A percentile compares a stretch with the other conserved stretches of the same genome.
Conservation (phyloP, 2,797 vertebrate species). For the Sebastolobus alascanus region DNA sequence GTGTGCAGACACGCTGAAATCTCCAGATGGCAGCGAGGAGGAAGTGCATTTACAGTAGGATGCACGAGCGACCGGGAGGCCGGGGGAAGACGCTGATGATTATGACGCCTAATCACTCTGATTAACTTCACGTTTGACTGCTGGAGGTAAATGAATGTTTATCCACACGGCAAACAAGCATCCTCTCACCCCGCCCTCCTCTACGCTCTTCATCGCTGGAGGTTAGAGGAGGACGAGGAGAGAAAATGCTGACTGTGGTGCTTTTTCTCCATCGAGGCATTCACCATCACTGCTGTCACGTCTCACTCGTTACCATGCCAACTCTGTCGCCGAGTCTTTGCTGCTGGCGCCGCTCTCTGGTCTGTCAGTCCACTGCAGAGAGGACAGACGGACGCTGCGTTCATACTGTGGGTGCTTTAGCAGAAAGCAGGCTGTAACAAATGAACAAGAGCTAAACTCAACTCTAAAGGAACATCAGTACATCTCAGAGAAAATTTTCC, state of each 20-base stretch:
- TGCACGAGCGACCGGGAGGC: constrained; percentile 41
- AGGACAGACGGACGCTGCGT: neutral
- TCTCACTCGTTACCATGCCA: constrained; percentile 71
- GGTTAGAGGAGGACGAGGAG: constrained; percentile 57
- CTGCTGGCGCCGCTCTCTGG: constrained; percentile 60
- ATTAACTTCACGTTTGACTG: constrained; percentile 84
- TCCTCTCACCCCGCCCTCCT: constrained; percentile 7
- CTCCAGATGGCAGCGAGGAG: constrained; percentile 77
- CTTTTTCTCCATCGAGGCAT: constrained; percentile 46
- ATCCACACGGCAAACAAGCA: constrained; percentile 80
- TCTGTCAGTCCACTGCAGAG: constrained; percentile 53
- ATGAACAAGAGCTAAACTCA: neutral
- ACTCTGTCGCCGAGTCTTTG: constrained; percentile 48
- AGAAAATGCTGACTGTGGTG: constrained; percentile 76
- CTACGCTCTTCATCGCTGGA: constrained; percentile 49
- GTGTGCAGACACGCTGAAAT: constrained; percentile 37
- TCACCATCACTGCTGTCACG: constrained; percentile 62
- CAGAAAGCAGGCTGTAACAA: neutral
- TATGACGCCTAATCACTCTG: constrained; percentile 81
- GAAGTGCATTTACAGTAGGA: constrained; percentile 59
- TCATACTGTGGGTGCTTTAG: neutral
- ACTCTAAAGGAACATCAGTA: neutral
- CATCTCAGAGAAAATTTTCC: neutral
- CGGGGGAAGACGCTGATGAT: constrained; percentile 66
- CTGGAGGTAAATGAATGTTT: constrained; percentile 85